Base-by-base conservation (phyloP, 2,113 vertebrate species). In the Blennius ocellaris region DNA sequence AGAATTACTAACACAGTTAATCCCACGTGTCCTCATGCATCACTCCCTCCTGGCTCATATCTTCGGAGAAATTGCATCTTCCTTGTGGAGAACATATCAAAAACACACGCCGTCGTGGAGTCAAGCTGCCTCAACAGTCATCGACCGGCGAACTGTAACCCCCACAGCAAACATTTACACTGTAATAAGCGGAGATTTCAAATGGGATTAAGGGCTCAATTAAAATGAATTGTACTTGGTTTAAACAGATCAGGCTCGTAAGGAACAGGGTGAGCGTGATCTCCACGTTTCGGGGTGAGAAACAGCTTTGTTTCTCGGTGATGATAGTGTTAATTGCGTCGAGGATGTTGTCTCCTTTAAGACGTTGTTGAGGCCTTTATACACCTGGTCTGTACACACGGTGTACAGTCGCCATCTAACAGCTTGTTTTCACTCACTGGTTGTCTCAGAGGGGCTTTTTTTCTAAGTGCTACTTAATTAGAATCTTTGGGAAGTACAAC, bases 1-100 rank as follows among this genome's bases (percentile, higher is more conserved):
- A 75, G 62, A 57, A 30, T 81, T 69, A 74, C 63, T 52, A 72
- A 60, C 51, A 15, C 50, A 71, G 51, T 81, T 72, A 70, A 75
- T 87, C 66, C 70, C 63, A 71, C 74, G 73, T 49, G 69, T 73
- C 49, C 51, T 58, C 40, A 16, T 51, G 3, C 47, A 50, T 15
- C 53, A 6, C 68, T 67, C 73, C 63, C 73, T 76, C 50, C 59
- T 73, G 77, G 56, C 73, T 62, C 63, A 48, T 17, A 65, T 69
- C 62, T 66, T 80, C 49, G 55, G 56, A 37, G 38, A 39, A 67
- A 72, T 69, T 80, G 60, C 67, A 64, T 65, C 49, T 49, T 75
- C 58, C 43, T 74, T 1, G 10, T 57, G 71, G 47, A 69, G 53
- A 68, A 76, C 8, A 66, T 5, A 53, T 78, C 59, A 64, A 79